phyloP scores from a whole-genome alignment of 2,797 vertebrate species.

The Amniataba percoides region DNA sequence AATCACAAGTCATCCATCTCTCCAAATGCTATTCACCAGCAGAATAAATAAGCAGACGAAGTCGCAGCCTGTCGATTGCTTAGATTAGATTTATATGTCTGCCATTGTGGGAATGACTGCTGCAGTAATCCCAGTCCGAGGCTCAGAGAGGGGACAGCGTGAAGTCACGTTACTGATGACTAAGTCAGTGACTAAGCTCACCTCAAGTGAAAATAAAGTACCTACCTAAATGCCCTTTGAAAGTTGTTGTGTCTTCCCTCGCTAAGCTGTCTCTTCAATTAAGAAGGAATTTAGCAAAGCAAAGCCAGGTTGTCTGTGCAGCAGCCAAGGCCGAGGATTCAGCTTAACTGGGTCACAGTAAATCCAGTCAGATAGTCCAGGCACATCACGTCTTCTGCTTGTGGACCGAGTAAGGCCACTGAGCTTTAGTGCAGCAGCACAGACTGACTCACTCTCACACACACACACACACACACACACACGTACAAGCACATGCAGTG shows the following conservation, averaged over 20 bases:
- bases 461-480: constrained; percentile 6
- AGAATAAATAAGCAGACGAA: constrained; percentile 59
- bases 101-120: constrained; percentile 15
- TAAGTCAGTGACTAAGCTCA: constrained; percentile 72
- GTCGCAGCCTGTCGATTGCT: constrained; percentile 21
- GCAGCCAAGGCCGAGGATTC: constrained; percentile 48
- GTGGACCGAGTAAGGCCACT: constrained; percentile 70
- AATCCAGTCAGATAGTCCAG: constrained; percentile 66
- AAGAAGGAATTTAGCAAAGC: constrained; percentile 57
- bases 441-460: constrained; percentile 37
- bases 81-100: constrained; percentile 41
- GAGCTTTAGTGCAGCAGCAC: constrained; percentile 64
- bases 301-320: constrained; percentile 56
- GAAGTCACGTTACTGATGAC: constrained; percentile 61
- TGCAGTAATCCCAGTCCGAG: constrained; percentile 17
- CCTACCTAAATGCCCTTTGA: constrained; percentile 74
- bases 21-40: constrained; percentile 20
- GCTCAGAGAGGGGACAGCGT: background rate
- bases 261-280: constrained; percentile 77
- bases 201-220: constrained; percentile 72
- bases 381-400: constrained; percentile 54
- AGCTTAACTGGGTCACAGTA: constrained; percentile 71
- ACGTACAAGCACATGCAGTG: constrained; percentile 23
- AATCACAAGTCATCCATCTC: constrained; percentile 65
- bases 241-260: constrained; percentile 62